Percentiles rank a stretch among this genome's conserved stretches.
These are phyloP conservation scores for Alectoris magna DNA, from an alignment of 2,797 vertebrate genomes.

Conservation along the genomic window DNA sequence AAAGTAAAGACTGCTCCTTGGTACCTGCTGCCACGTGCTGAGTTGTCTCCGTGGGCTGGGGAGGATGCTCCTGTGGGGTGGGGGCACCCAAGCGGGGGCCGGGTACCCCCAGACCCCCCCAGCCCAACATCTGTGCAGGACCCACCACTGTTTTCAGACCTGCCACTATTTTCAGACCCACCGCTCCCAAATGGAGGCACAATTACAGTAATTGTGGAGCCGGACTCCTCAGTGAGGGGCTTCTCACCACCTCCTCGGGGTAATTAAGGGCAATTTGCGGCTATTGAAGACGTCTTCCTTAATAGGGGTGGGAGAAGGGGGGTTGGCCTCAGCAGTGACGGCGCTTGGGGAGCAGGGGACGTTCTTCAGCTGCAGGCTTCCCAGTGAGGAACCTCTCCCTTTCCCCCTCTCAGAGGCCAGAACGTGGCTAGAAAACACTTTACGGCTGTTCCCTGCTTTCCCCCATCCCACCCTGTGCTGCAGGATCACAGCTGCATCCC, in stretches of 20 bases:
- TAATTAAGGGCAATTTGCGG: conserved; percentile 76
- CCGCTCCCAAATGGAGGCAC: conserved; percentile 55
- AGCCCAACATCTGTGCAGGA: neutral
- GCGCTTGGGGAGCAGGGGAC: accelerated
- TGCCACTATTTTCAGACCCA: conserved; percentile 33
- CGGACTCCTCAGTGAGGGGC: conserved; percentile 61
- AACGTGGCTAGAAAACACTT: neutral
- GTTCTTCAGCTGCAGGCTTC: accelerated
- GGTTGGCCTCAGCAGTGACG: neutral
- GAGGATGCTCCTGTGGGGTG: neutral
- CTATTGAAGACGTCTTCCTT: neutral
- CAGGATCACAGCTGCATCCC: neutral
- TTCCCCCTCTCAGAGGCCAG: neutral
- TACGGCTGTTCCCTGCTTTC: accelerated
- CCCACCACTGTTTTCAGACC: neutral
- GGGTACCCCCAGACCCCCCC: neutral
- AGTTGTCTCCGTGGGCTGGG: neutral
- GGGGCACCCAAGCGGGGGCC: neutral
- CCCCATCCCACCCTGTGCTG: neutral
- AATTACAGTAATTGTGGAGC: conserved; percentile 69
- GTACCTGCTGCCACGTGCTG: accelerated
- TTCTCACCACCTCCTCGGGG: neutral
- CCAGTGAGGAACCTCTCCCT: neutral
- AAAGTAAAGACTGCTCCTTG: neutral
- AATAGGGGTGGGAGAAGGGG: neutral